These are phyloP conservation scores for Crotalus helleri DNA, from an alignment of 2,113 vertebrate species.

Conservation along the genomic window DNA sequence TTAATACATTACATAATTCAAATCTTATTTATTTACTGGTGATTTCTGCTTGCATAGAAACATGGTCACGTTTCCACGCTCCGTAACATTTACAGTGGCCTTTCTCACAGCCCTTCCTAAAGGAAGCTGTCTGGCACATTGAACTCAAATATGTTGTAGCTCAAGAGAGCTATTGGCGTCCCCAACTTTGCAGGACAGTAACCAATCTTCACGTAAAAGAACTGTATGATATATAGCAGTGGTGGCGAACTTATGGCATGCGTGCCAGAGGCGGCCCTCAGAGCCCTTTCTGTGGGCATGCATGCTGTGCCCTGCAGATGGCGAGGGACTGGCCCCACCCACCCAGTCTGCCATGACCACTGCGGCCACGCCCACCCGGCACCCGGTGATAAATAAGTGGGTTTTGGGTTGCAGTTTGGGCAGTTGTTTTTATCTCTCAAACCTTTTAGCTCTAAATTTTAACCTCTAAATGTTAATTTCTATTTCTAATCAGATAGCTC, in stretches of 20 bases:
- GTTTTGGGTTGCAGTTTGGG: too few relatives aligned
- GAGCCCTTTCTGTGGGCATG: too few relatives aligned
- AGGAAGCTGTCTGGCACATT: not conserved
- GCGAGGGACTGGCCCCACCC: too few relatives aligned
- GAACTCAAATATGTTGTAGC: not conserved
- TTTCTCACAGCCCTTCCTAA: not conserved
- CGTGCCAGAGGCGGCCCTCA: too few relatives aligned
- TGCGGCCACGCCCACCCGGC: too few relatives aligned
- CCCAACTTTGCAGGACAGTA: not conserved
- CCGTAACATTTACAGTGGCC: not conserved
- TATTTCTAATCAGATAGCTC: not conserved
- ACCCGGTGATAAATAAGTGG: too few relatives aligned
- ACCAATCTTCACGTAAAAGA: not conserved
- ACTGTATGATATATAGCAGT: not conserved
- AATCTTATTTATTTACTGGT: slow-evolving; percentile 31
- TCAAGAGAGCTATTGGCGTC: not conserved
- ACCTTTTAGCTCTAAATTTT: not conserved
- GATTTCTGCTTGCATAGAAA: slow-evolving; percentile 2
- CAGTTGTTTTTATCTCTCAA: not conserved
- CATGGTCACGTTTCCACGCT: not conserved
- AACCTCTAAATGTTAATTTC: not conserved
- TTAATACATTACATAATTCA: slow-evolving; percentile 43
- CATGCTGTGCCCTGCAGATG: too few relatives aligned
- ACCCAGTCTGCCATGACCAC: too few relatives aligned
- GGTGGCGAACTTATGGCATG: too few relatives aligned